Conservation (phyloP, 1,140 invertebrate species). For the Microvelia longipes region DNA sequence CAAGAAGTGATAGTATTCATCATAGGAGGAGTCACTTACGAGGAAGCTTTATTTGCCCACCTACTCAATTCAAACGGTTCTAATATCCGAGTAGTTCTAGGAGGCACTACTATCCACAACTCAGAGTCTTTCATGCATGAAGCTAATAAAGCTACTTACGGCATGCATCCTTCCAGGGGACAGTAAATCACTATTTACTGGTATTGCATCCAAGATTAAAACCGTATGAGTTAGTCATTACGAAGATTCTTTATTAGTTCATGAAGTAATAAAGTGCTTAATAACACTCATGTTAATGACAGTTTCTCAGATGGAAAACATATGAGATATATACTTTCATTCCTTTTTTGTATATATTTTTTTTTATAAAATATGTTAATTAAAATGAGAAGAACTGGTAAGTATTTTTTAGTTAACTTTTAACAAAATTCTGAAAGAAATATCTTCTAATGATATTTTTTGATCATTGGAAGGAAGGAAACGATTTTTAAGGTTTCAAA, state of each 20-base stretch:
- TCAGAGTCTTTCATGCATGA: conserved; percentile 62
- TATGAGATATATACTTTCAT: too few species aligned
- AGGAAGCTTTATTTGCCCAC: conserved; percentile 79
- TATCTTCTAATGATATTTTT: too few species aligned
- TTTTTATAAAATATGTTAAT: too few species aligned
- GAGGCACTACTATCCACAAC: conserved; percentile 85
- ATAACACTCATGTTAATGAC: too few species aligned
- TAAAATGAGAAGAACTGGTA: too few species aligned
- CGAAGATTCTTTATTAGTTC: background rate
- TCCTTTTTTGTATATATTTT: too few species aligned
- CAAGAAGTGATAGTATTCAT: conserved; percentile 89
- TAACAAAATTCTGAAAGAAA: too few species aligned
- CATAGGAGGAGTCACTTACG: conserved; percentile 67
- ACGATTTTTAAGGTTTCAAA: too few species aligned
- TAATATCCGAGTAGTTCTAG: conserved; percentile 66
- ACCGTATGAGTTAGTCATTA: background rate
- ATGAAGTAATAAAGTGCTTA: too few species aligned
- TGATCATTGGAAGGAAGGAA: too few species aligned
- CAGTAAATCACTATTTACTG: background rate
- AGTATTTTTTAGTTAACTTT: too few species aligned
- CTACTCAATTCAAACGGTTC: conserved; percentile 54
- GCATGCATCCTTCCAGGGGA: conserved; percentile 5
- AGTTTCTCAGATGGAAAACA: too few species aligned
- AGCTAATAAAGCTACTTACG: conserved; percentile 36
- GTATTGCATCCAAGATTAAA: background rate